Evolutionary conservation across 2,888 invertebrate species (phyloP), one percentile per base, ranked within the genome.

Genomic region (Pheosia gnoma): DNA sequence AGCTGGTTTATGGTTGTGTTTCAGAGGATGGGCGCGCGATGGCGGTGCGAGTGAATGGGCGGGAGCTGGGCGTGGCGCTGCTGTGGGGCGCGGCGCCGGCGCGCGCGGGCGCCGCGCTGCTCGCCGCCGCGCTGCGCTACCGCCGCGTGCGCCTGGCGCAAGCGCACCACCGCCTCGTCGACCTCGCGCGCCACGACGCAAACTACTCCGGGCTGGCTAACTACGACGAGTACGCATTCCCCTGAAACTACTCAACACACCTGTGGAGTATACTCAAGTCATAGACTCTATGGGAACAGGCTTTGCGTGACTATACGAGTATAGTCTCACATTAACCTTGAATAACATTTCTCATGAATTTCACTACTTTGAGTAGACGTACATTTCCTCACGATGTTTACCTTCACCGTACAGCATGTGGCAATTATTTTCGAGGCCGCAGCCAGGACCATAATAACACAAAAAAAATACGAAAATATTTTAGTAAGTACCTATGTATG

Each of bases 91-190:
- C 55, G 55, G 55, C 39, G 55, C 55, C 55, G 55, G 39, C 55
- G 55, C 55, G 55, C 39, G 55, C 55, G 7, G 55, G n/a, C 55
- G 55, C 55, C n/a, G 55, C 55, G 55, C 55, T 55, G 39, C 55
- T 55, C n/a, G 37, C 53, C 37, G 38, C 3, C 39, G 55, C 55
- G 55, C 55, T 55, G 55, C 55, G n/a, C n/a, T 55, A 55, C 55
- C 8, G 5, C 9, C 25, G 13, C 55, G 39, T 41, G 38, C 39
- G 55, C 38, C 55, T 55, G n/a, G 55, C 39, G 39, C 13, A 6
- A 3, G 39, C 11, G 10, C 55, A 39, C n/a, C 55, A 39, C 55
- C 55, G 55, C 39, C 55, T 55, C 39, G 39, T 55, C 38, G 39
- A 55, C 7, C 39, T 39, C 55, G 39, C 39, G 13, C 39, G 13